Percentiles rank a stretch among this genome's conserved stretches.
These are phyloP conservation scores for Pyralis farinalis DNA, from an alignment of 2,888 invertebrate genomes.

Conservation along the genomic window DNA sequence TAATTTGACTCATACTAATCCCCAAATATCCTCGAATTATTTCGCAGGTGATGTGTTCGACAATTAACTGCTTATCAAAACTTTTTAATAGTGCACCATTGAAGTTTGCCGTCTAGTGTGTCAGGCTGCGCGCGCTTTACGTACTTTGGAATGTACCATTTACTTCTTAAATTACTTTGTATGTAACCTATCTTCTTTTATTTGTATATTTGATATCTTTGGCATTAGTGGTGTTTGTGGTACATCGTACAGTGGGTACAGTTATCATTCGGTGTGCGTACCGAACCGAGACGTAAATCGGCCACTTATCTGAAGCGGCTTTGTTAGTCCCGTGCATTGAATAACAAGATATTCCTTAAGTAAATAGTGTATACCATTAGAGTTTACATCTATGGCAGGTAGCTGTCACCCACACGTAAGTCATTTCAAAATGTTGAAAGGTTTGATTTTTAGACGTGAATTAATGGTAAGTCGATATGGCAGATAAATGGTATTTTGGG, in stretches of 20 bases:
- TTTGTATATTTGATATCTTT: slow-evolving; percentile 26
- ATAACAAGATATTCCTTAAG: slow-evolving; percentile 49
- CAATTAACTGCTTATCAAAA: no score
- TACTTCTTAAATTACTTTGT: no score
- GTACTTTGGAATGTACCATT: no score
- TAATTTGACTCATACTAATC: no score
- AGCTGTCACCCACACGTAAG: background rate
- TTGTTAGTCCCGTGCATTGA: slow-evolving; percentile 72
- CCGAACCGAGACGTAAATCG: slow-evolving; percentile 49
- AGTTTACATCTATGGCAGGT: background rate
- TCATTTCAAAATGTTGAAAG: background rate
- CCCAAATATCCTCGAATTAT: no score
- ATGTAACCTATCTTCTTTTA: no score
- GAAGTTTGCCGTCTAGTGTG: no score
- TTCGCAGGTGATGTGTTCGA: no score
- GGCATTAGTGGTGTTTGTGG: no score
- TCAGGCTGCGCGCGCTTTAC: no score
- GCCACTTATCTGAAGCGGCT: slow-evolving; percentile 54
- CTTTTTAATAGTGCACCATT: no score
- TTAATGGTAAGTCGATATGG: background rate
- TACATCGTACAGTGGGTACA: slow-evolving; percentile 31
- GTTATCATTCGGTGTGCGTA: slow-evolving; percentile 66
- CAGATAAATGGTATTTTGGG: no score
- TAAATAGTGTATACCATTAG: background rate
- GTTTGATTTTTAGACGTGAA: background rate